Percentiles rank a stretch among this genome's conserved stretches.
These are phyloP conservation scores for Thamnophis sirtalis DNA, from an alignment of 2,113 vertebrate species.

Conservation along the genomic window DNA sequence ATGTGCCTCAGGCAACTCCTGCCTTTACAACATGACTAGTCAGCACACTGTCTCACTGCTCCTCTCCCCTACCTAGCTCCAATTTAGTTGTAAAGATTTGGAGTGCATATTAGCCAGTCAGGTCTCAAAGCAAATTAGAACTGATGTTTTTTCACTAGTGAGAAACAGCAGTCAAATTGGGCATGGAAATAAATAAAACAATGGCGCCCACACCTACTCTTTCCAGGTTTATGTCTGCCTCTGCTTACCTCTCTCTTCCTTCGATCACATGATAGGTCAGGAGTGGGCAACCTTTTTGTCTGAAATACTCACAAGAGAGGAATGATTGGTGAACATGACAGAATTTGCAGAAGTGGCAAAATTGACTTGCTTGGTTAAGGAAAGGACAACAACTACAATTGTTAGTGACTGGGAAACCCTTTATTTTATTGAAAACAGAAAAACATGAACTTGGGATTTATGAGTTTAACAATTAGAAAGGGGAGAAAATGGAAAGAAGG, in stretches of 20 bases:
- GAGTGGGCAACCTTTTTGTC: not conserved
- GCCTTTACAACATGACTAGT: not conserved
- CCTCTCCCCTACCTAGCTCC: too few species aligned
- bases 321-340: not conserved
- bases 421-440: not conserved
- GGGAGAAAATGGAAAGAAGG: not conserved
- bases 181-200: not conserved
- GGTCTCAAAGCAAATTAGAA: not conserved
- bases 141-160: not conserved
- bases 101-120: not conserved
- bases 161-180: not conserved
- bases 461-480: not conserved
- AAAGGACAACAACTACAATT: not conserved
- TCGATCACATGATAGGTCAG: not conserved
- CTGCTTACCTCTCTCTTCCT: not conserved
- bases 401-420: not conserved
- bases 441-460: not conserved
- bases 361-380: not conserved
- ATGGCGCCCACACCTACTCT: not conserved
- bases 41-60: too few species aligned
- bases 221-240: not conserved
- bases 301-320: not conserved
- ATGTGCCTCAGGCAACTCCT: not conserved
- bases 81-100: not conserved
- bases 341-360: not conserved